A percentile compares a stretch with the other conserved stretches of the same genome.
Evolutionary conservation across 2,113 vertebrate species (phyloP).

Genomic region (Muscicapa adusta): DNA sequence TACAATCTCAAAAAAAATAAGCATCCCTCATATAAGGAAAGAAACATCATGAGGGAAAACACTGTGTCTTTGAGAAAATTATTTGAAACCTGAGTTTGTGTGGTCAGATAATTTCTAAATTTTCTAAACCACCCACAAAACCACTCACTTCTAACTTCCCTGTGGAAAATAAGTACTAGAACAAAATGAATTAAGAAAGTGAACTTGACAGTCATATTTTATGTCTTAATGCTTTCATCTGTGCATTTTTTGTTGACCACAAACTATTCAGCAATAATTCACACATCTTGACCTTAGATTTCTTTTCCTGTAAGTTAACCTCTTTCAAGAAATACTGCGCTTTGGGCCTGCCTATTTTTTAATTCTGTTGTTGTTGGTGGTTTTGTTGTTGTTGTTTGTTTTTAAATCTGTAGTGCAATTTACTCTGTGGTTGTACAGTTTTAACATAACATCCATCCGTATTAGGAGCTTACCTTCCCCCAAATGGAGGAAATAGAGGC

Average conservation of each 20-base stretch:
- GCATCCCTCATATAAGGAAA: not conserved
- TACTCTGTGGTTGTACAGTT: not conserved
- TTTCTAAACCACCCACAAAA: not conserved
- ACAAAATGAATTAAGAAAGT: not conserved
- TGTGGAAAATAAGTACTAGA: not conserved
- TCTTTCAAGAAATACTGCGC: not conserved
- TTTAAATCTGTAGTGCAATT: not conserved
- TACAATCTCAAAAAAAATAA: not conserved
- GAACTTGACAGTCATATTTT: not conserved
- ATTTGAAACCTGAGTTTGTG: not conserved
- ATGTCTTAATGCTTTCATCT: not conserved
- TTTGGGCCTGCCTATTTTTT: not conserved
- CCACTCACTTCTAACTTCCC: not conserved
- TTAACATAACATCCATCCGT: not conserved
- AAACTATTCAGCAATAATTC: slow-evolving; percentile 7
- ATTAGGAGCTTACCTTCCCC: not conserved
- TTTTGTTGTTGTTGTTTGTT: not conserved
- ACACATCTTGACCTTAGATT: not conserved
- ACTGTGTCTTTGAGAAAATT: not conserved
- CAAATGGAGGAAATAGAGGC: not conserved
- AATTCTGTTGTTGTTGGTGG: not conserved
- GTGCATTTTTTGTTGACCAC: not conserved
- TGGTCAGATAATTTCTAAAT: not conserved
- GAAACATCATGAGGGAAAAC: not conserved
- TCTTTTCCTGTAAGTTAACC: not conserved